Conservation (phyloP, 2,797 vertebrate genomes). For the Novumbra hubbsi region DNA sequence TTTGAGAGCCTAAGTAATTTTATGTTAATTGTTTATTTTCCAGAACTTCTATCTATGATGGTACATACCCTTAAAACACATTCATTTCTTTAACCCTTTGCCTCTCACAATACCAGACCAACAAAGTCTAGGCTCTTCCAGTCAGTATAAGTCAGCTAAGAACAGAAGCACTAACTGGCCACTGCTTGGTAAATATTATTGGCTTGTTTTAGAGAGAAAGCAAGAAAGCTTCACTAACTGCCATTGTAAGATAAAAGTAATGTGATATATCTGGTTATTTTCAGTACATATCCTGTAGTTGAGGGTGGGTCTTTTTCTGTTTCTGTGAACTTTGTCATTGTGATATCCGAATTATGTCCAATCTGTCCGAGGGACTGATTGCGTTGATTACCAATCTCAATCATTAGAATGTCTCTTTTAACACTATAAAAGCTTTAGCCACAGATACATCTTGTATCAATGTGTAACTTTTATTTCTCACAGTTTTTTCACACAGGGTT, state of each 20-base stretch:
- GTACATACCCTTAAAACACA: background rate
- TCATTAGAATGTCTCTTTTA: background rate
- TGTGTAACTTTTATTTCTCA: background rate
- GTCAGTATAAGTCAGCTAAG: background rate
- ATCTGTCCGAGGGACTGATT: no score
- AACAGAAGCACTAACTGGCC: background rate
- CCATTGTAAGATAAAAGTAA: background rate
- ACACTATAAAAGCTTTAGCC: background rate
- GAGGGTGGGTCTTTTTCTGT: background rate
- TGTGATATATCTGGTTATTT: background rate
- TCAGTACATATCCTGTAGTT: background rate
- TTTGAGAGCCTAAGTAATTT: no score
- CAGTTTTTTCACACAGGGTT: background rate
- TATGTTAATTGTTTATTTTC: no score
- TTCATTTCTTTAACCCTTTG: background rate
- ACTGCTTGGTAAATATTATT: background rate
- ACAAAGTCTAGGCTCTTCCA: background rate
- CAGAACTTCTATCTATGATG: no score
- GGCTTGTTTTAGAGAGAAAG: background rate
- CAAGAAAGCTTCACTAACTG: background rate
- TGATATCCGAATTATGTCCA: background rate
- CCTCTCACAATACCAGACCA: background rate
- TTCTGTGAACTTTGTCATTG: constrained; percentile 4
- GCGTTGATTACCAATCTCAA: background rate
- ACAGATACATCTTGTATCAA: background rate